Base-by-base conservation (phyloP, 2,113 vertebrate species). In the Zosterops pallidus region DNA sequence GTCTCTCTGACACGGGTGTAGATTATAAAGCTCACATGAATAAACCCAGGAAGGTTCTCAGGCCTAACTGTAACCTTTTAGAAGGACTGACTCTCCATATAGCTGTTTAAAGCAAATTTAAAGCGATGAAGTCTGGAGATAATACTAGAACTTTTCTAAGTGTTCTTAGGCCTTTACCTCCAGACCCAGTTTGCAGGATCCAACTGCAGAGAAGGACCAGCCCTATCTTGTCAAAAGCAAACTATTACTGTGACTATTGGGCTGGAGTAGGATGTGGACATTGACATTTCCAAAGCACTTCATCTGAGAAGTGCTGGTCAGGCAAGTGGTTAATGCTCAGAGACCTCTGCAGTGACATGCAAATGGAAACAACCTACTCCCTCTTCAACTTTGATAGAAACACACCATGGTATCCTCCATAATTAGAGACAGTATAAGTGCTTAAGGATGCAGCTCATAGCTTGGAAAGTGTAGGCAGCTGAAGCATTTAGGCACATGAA, bases 401-500 rank as follows among this genome's bases (percentile, higher is more conserved):
- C 81, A 84, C 57, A 28, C 91, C 33, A 74, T 1, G 8, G 50
- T 44, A 93, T 82, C 60, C 56, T 94, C 63, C 1, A 1, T 74
- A 78, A 90, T 88, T 92, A 94, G 74, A 92, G 83, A 59, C 83
- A 87, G 92, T 55, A 19, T 85, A 90, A 92, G 77, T 77, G 59
- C 39, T 93, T 82, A 91, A 92, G 60, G 82, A 52, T 87, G 15
- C 55, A 95, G 92, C 33, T 96, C 79, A 94, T 64, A 78, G 57
- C 76, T 86, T 96, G 95, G 88, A 96, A 95, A 82, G 77, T 93
- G 60, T 86, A 94, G 76, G 86, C 76, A 95, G 79, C 57, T 96
- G 89, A 90, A 77, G 71, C 64, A 94, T 94, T 96, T 86, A 94
- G 84, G 18, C 86, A 69, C 76, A 94, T 90, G 91, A 97, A 97